These are phyloP conservation scores for Aurelia sp. DNA, from an alignment of 30 jellyfish, hydroid and myxozoan genomes.

Conservation along the genomic window DNA sequence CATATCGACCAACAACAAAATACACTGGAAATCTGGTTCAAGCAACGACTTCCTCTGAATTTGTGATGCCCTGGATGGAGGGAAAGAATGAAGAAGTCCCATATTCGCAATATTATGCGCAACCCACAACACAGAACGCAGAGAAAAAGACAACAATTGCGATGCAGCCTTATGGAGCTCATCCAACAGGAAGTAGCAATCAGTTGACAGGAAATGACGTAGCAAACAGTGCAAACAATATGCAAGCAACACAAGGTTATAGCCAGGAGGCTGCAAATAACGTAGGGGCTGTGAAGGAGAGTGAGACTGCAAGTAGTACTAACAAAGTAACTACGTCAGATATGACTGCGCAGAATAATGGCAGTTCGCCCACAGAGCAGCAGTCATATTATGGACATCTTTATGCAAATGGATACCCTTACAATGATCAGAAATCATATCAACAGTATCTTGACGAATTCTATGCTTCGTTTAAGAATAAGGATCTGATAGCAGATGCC, in stretches of 20 bases:
- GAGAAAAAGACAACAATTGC: conserved; percentile 37
- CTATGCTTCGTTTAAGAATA: conserved; percentile 9
- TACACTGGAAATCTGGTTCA: neutral
- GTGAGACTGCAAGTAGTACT: neutral
- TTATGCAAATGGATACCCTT: conserved; percentile 51
- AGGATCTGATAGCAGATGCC: neutral
- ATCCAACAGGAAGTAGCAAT: neutral
- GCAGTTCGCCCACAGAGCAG: neutral
- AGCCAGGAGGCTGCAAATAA: too few relatives aligned
- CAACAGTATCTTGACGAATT: conserved; percentile 45
- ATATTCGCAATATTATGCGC: neutral
- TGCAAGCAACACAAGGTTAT: neutral
- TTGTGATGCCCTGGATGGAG: conserved; percentile 17
- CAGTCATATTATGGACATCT: neutral
- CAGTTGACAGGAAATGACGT: neutral
- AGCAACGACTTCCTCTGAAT: conserved; percentile 11
- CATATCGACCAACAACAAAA: conserved; percentile 13
- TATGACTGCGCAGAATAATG: neutral
- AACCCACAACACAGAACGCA: conserved; percentile 30
- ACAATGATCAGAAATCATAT: conserved; percentile 39
- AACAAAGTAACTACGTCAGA: neutral
- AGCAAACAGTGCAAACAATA: neutral
- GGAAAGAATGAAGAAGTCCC: conserved; percentile 1
- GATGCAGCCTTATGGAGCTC: neutral
- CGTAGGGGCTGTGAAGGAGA: conserved; percentile 1